Percentiles rank a stretch among this genome's conserved stretches.
Conservation (phyloP, 2,797 vertebrate species). For the Rallus crepitans region DNA sequence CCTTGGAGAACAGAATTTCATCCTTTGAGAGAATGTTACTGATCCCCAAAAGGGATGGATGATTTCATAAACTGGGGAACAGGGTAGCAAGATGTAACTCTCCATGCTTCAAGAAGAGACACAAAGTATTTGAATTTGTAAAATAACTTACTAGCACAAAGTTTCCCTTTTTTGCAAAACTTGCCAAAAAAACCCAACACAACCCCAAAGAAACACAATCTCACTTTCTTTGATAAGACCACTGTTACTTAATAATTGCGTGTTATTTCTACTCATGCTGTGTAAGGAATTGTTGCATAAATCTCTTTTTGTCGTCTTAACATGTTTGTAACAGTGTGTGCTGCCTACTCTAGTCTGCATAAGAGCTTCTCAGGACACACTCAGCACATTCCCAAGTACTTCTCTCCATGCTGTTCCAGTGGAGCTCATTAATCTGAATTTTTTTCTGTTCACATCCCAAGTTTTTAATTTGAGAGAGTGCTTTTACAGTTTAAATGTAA, state of each 20-base stretch:
- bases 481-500: neutral
- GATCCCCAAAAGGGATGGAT: neutral
- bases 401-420: neutral
- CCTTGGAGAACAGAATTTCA: neutral
- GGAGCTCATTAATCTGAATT: neutral
- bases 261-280: neutral
- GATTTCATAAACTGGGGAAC: neutral
- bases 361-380: neutral
- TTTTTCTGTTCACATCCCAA: neutral
- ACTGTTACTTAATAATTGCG: neutral
- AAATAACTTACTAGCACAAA: neutral
- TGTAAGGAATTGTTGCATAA: neutral
- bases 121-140: neutral
- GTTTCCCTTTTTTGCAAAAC: no score
- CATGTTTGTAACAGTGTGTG: rapidly evolving
- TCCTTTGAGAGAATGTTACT: neutral
- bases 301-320: neutral
- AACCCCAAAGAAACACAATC: neutral
- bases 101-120: neutral
- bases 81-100: neutral
- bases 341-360: neutral
- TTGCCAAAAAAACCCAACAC: neutral
- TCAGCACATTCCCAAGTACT: neutral
- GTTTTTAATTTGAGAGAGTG: neutral
- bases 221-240: neutral